Evolutionary conservation across 35 echinoderm and acorn worm genomes (phyloP).

Genomic region (Ophioderma brevispina): DNA sequence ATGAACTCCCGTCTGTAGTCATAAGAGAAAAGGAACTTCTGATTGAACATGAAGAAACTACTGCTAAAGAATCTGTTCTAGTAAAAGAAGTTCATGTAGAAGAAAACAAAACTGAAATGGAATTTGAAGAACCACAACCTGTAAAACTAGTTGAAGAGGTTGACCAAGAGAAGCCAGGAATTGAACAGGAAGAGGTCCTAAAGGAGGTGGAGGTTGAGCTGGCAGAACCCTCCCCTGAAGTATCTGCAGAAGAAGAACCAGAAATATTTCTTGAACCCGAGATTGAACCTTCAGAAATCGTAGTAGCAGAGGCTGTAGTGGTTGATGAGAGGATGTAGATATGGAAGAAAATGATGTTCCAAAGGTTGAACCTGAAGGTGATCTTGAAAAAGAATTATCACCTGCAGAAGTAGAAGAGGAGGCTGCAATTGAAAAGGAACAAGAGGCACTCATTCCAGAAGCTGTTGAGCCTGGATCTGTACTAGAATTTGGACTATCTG

Average conservation of each 20-base stretch:
- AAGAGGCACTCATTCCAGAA: conserved; percentile 1
- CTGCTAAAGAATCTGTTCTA: neutral
- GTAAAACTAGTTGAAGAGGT: neutral
- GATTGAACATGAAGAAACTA: neutral
- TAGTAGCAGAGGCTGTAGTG: neutral
- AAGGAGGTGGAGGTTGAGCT: neutral
- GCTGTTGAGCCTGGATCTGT: neutral
- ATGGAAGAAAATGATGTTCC: neutral
- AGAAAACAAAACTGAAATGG: neutral
- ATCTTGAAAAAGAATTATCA: too few species aligned
- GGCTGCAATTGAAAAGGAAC: neutral
- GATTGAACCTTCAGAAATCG: neutral
- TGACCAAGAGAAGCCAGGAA: neutral
- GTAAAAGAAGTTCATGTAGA: neutral
- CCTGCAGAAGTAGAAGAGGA: neutral
- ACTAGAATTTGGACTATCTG: neutral
- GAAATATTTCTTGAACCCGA: neutral
- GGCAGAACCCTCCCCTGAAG: neutral
- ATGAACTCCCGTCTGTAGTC: neutral
- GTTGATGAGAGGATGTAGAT: neutral
- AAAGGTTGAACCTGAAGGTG: neutral
- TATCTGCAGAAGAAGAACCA: conserved; percentile 4
- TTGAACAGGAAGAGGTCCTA: conserved; percentile 14
- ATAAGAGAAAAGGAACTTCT: neutral
- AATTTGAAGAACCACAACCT: neutral